These are phyloP conservation scores for Hanleya hanleyi DNA, from an alignment of 2,888 invertebrate species.

Conservation along the genomic window DNA sequence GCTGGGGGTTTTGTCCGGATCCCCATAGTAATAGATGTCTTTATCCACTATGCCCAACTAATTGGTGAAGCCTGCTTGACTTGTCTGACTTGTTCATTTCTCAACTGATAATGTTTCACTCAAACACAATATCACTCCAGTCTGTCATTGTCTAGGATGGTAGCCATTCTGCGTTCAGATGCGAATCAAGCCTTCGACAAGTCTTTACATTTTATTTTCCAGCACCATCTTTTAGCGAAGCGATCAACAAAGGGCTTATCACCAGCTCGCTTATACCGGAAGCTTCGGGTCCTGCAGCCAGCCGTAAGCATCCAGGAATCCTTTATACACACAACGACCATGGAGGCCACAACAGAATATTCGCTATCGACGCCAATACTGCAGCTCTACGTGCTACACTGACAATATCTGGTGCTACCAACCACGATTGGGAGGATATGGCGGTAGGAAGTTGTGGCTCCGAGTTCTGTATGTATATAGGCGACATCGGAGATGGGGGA, in stretches of 20 bases:
- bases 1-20: no score
- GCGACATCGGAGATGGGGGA: constrained; percentile 29
- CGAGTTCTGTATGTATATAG: constrained; percentile 37
- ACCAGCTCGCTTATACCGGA: neutral
- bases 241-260: neutral
- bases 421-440: constrained; percentile 47
- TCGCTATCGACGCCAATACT: neutral
- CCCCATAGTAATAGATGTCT: no score
- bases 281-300: constrained; percentile 4
- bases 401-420: constrained; percentile 10
- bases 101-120: no score
- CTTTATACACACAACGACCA: neutral
- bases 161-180: no score
- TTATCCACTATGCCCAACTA: no score
- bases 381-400: neutral
- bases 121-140: no score
- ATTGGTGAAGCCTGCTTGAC: no score
- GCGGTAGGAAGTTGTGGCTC: constrained; percentile 39
- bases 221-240: neutral
- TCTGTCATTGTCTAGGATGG: no score
- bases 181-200: no score
- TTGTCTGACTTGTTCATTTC: no score
- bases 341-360: constrained; percentile 2
- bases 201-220: no score
- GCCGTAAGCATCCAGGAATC: neutral